Evolutionary conservation across 2,888 invertebrate genomes (phyloP), one percentile per base, ranked within the genome.

Genomic region (Apotomis capreana): DNA sequence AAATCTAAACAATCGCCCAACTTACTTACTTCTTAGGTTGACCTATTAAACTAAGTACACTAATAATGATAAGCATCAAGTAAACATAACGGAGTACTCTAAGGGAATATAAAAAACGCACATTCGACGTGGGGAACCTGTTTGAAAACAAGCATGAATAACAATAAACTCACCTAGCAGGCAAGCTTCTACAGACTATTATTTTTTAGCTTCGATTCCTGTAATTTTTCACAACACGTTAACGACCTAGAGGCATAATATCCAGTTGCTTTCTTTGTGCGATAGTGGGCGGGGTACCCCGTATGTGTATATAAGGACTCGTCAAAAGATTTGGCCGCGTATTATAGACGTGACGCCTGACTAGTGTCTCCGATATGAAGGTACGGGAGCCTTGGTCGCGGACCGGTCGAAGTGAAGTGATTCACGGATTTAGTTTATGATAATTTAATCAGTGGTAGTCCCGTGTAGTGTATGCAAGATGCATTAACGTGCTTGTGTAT

Each of bases 351-450:
- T 82, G 80, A 78, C 77, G 78, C 70, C 80, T 81, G 83, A 80
- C 78, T 79, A 79, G 87, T 84, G 85, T 83, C 83, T 84, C 84
- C 82, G 79, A 84, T 77, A 92, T 91, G 91, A 91, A 91, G 92
- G 92, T 91, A 91, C 67, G 69, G 51, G 70, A 77, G 74, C 79
- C 79, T 80, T 79, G 76, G 52, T 69, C 61, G 71, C 61, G 71
- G 49, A 61, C 40, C 70, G 68, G 61, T 54, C 13, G 54, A 46
- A 59, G 51, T 61, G 54, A 59, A 67, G 70, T 70, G 70, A 67
- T 40, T 49, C 55, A 37, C 36, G 44, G 13, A 62, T 70, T 52
- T 51, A 52, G 26, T 10, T 49, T 62, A 12, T 36, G 61, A 15
- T 40, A 57, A 37, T 40, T 57, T 5, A 40, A 63, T 55, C 62